These are phyloP conservation scores for Sakesphorus luctuosus DNA, from an alignment of 2,113 vertebrate species.

Conservation along the genomic window DNA sequence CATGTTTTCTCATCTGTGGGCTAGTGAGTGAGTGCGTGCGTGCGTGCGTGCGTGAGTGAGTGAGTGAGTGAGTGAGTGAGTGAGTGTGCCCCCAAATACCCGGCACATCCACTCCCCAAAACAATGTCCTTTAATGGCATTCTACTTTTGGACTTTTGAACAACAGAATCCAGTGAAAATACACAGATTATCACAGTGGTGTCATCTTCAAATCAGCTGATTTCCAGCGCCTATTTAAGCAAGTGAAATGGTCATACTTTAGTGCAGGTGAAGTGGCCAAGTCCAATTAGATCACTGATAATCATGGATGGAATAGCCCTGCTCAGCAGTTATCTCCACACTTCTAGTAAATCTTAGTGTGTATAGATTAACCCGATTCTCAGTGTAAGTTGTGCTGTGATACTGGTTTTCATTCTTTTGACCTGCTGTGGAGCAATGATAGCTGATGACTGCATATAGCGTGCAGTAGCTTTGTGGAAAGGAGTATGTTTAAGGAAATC, in stretches of 20 bases:
- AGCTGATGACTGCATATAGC: neutral
- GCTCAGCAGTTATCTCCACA: neutral
- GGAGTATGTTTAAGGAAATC: neutral
- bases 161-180: neutral
- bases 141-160: neutral
- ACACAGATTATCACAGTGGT: neutral
- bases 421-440: neutral
- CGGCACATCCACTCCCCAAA: fast-evolving
- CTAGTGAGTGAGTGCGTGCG: neutral
- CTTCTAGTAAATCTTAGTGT: neutral
- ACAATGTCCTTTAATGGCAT: neutral
- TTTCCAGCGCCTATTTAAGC: neutral
- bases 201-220: neutral
- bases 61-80: neutral
- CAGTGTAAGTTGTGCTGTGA: neutral
- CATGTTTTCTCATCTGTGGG: neutral
- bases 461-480: neutral
- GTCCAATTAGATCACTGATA: neutral
- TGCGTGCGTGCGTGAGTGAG: neutral
- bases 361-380: neutral
- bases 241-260: neutral
- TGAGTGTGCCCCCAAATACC: fast-evolving
- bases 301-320: neutral
- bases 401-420: neutral
- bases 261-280: neutral